Percentiles rank a stretch among this genome's conserved stretches.
These are phyloP conservation scores for Atopsyche davidsoni DNA, from an alignment of 1,140 invertebrate species.

Conservation along the genomic window DNA sequence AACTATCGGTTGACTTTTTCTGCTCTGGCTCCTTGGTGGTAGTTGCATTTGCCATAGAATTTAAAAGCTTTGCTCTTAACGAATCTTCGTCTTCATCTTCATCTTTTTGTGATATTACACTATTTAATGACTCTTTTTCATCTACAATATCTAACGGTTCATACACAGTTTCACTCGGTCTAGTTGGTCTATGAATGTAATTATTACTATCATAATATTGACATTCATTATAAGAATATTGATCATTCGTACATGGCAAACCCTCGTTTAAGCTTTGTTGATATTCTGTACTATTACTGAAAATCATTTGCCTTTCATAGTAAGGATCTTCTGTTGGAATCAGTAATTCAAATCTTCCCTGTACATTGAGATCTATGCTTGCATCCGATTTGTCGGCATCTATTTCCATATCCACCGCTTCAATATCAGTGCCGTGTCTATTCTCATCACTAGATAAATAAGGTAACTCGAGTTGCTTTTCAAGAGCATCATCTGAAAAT, in stretches of 20 bases:
- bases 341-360: too few species aligned
- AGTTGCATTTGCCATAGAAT: slow-evolving; percentile 42
- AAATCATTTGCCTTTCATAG: too few species aligned
- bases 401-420: slow-evolving; percentile 47
- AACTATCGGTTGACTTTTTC: slow-evolving; percentile 12
- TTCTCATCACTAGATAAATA: slow-evolving; percentile 10
- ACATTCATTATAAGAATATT: slow-evolving; percentile 11
- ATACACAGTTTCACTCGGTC: background rate
- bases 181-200: slow-evolving; percentile 10
- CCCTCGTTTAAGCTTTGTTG: too few species aligned
- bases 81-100: slow-evolving; percentile 42
- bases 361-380: too few species aligned
- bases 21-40: slow-evolving; percentile 16
- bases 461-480: slow-evolving; percentile 2
- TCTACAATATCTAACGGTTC: too few species aligned
- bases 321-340: too few species aligned
- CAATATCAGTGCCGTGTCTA: slow-evolving; percentile 42
- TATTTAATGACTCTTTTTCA: background rate
- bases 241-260: too few species aligned
- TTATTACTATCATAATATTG: slow-evolving; percentile 20
- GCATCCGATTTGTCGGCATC: slow-evolving; percentile 37
- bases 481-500: slow-evolving; percentile 15
- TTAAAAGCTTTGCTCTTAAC: slow-evolving; percentile 41
- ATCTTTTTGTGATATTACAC: slow-evolving; percentile 5
- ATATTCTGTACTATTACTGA: too few species aligned